These are phyloP conservation scores for Drosophila leontia DNA, from an alignment of 1,140 invertebrate genomes.

Conservation along the genomic window DNA sequence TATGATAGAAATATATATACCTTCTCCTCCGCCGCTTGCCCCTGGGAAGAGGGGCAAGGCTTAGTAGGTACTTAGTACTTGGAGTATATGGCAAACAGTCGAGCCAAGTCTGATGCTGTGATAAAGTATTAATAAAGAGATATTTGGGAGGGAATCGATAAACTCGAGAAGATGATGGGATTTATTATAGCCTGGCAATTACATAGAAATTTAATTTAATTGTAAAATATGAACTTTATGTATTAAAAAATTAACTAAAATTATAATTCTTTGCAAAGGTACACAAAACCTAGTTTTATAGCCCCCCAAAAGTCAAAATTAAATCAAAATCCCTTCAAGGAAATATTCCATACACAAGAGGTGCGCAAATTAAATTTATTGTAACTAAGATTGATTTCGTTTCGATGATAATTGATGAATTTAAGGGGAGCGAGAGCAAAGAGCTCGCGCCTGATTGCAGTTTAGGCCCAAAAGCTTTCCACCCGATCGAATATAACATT, in stretches of 20 bases:
- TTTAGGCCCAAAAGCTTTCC: slow-evolving; percentile 22
- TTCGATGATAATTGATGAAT: slow-evolving; percentile 42
- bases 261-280: too few species aligned
- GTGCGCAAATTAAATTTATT: slow-evolving; percentile 14
- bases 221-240: not conserved
- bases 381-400: slow-evolving; percentile 21
- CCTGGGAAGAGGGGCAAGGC: slow-evolving; percentile 24
- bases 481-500: slow-evolving; percentile 49
- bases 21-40: slow-evolving; percentile 5
- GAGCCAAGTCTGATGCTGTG: slow-evolving; percentile 21
- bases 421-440: not conserved
- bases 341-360: not conserved
- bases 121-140: slow-evolving; percentile 50
- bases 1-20: slow-evolving; percentile 57
- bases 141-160: slow-evolving; percentile 25
- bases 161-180: slow-evolving; percentile 5
- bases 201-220: not conserved
- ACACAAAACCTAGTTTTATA: too few species aligned
- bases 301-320: not conserved
- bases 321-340: not conserved
- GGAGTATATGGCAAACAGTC: slow-evolving; percentile 12
- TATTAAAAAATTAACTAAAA: not conserved
- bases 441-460: slow-evolving; percentile 19
- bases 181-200: slow-evolving; percentile 12
- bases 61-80: slow-evolving; percentile 64